Evolutionary conservation across 2,797 vertebrate species (phyloP).

Genomic region (Carapus acus): DNA sequence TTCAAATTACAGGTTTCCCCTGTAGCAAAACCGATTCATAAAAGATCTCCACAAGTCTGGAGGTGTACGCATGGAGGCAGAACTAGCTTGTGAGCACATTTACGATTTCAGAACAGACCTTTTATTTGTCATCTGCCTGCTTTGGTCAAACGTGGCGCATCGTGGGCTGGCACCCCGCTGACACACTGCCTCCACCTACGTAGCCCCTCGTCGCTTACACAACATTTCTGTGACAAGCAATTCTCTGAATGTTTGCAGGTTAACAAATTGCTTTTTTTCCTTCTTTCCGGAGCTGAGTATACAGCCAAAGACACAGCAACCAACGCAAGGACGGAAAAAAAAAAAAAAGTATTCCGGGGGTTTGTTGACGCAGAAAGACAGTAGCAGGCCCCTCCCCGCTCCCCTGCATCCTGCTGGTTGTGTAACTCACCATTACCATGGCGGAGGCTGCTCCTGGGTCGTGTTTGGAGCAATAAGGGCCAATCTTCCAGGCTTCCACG

Average conservation of each 20-base stretch:
- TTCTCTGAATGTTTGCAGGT: conserved; percentile 28
- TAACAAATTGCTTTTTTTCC: conserved; percentile 39
- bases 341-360: conserved; percentile 63
- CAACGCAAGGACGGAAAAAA: conserved; percentile 60
- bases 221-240: too few species aligned
- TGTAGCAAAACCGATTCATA: too few species aligned
- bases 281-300: conserved; percentile 41
- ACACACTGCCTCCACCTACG: too few species aligned
- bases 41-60: too few species aligned
- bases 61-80: too few species aligned
- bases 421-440: conserved; percentile 82
- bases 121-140: too few species aligned
- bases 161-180: too few species aligned
- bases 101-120: too few species aligned
- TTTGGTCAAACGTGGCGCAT: too few species aligned
- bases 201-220: too few species aligned
- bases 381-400: conserved; percentile 37
- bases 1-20: too few species aligned
- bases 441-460: conserved; percentile 75
- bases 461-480: conserved; percentile 88
- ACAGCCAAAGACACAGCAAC: conserved; percentile 35
- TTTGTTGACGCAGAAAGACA: conserved; percentile 58
- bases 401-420: conserved; percentile 55
- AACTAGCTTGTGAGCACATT: too few species aligned
- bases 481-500: conserved; percentile 94